Evolutionary conservation across 1,140 invertebrate genomes (phyloP).

Genomic region (Conus betulinus): DNA sequence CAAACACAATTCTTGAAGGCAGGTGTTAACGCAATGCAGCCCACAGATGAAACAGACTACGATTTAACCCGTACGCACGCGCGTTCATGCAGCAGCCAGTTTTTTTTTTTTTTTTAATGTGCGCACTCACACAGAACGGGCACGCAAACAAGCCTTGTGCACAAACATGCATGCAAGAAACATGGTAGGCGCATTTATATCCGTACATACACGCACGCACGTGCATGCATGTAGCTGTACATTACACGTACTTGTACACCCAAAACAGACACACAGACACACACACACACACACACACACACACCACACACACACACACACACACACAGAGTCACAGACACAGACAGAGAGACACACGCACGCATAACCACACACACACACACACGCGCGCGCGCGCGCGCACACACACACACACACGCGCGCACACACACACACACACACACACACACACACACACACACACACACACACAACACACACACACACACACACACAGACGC

Average conservation of each 20-base stretch:
- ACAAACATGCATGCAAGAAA: slow-evolving; percentile 5
- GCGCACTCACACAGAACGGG: background rate
- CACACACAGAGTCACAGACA: slow-evolving; percentile 15
- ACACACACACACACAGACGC: background rate
- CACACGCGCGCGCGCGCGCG: background rate
- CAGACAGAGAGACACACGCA: slow-evolving; percentile 22
- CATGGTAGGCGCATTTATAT: background rate
- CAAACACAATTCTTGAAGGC: background rate
- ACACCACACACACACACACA: slow-evolving; percentile 15
- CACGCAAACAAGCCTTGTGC: background rate
- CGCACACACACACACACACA: background rate
- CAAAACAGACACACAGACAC: background rate
- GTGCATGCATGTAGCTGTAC: background rate
- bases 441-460: background rate
- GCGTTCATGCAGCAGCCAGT: background rate
- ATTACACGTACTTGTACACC: slow-evolving; percentile 13
- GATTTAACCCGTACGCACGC: background rate
- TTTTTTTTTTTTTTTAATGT: background rate
- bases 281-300: slow-evolving; percentile 7
- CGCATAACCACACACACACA: slow-evolving; percentile 12
- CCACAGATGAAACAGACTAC: background rate
- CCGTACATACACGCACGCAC: background rate
- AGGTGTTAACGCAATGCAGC: no score
- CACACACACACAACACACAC: background rate
- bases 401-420: no score